Base-by-base conservation (phyloP, 1,140 invertebrate species). In the Pogonomyrmex barbatus region DNA sequence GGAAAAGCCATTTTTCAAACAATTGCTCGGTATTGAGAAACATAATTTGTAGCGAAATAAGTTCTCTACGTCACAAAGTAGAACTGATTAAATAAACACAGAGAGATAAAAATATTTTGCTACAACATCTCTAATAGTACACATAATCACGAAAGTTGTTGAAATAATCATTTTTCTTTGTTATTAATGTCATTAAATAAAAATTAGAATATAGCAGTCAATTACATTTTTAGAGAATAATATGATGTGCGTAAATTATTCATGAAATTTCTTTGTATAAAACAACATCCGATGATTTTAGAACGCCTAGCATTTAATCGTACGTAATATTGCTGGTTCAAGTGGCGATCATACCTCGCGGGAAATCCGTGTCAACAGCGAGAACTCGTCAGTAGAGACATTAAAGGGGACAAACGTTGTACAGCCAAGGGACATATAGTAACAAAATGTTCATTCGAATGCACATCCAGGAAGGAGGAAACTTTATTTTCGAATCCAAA, bases 281-380 rank as follows among this genome's bases (percentile, higher is more conserved):
- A 62, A 42, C 2, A 24, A 2, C 58, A 33, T 47, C 30, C 39
- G 58, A n/a, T 45, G 12, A 78, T 50, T 78, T 17, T 42, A 14
- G 4, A 4, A 50, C 17, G 10, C 1, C 5, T 17, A 2, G 6
- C 33, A n/a, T 67, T 50, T 79, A 68, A 79, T 79, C 47, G 47
- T 68, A 54, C n/a, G 50, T 79, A 39, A 0, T 30, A 79, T 36
- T 30, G 30, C 42, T 42, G 24, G 47, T 68, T 68, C 47, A 30
- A 81, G 50, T 30, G 36, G 68, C 63, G 33, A 68, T 81, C 63
- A n/a, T 36, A 68, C 45, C 77, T 54, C 77, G 8, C 24, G 63
- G 63, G 77, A 81, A 81, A 81, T 81, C 63, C 77, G 24, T 81
- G 63, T 81, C 77, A 81, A 68, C 62, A 81, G 54, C 12, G 60